Evolutionary conservation across 2,797 vertebrate genomes (phyloP).

Genomic region (Rhinoraja longicauda): DNA sequence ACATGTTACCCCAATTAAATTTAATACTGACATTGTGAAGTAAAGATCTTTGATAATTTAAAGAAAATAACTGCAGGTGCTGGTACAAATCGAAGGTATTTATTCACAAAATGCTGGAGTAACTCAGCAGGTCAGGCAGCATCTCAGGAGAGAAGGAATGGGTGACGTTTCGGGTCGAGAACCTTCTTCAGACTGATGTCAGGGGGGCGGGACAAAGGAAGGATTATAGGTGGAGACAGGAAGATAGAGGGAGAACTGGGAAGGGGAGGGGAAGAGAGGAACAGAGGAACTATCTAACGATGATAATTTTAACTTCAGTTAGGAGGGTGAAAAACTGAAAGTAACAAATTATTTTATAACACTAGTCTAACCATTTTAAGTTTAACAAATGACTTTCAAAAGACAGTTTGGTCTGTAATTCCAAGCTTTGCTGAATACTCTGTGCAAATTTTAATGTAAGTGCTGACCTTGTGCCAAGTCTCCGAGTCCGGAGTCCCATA

Average conservation of each 20-base stretch:
- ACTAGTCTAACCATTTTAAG: neutral
- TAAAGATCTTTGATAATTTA: neutral
- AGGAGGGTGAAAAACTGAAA: neutral
- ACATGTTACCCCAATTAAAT: neutral
- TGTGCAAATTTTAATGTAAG: neutral
- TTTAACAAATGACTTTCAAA: neutral
- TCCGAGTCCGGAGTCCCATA: constrained; percentile 80
- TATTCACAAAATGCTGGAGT: too few species aligned
- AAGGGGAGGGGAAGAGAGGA: too few species aligned
- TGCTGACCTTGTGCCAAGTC: constrained; percentile 78
- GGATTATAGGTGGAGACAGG: too few species aligned
- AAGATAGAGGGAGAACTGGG: too few species aligned
- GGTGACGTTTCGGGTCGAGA: too few species aligned
- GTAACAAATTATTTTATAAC: neutral
- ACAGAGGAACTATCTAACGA: too few species aligned
- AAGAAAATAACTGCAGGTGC: too few species aligned
- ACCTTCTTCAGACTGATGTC: too few species aligned
- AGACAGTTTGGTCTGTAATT: neutral
- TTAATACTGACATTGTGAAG: neutral
- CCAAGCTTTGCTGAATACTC: neutral
- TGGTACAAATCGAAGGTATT: too few species aligned
- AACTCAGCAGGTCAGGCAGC: too few species aligned
- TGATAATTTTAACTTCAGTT: neutral
- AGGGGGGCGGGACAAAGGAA: too few species aligned
- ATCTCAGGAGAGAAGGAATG: too few species aligned